Conservation (phyloP, 2,888 invertebrate genomes). For the Notocelia uddmanniana region DNA sequence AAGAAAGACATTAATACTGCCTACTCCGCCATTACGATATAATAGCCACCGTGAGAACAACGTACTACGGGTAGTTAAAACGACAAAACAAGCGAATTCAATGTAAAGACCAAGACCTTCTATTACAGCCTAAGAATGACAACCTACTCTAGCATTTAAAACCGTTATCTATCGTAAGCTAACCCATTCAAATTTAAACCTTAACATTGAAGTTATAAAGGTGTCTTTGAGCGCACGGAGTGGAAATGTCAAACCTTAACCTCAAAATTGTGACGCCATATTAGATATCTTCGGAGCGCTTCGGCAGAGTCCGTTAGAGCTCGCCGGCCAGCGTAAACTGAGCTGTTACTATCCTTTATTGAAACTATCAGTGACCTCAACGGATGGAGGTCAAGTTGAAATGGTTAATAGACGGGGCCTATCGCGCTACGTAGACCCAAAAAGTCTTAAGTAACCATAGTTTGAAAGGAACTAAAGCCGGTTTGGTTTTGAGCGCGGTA, state of each 20-base stretch:
- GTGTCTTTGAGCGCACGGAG: constrained; percentile 51
- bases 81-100: constrained; percentile 64
- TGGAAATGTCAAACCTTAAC: constrained; percentile 85
- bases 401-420: constrained; percentile 65
- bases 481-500: constrained; percentile 1
- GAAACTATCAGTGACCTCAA: constrained; percentile 51
- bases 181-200: constrained; percentile 59
- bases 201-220: constrained; percentile 55
- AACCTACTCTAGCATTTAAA: constrained; percentile 69
- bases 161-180: constrained; percentile 53
- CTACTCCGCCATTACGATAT: constrained; percentile 62
- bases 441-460: background rate
- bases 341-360: constrained; percentile 50
- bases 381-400: constrained; percentile 58
- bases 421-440: constrained; percentile 56
- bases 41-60: constrained; percentile 67
- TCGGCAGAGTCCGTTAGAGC: constrained; percentile 60
- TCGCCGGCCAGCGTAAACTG: constrained; percentile 60
- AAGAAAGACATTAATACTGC: constrained; percentile 56
- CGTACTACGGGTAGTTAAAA: constrained; percentile 67
- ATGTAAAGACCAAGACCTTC: constrained; percentile 83
- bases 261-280: constrained; percentile 84
- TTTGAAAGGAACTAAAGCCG: background rate
- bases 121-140: constrained; percentile 73
- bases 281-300: constrained; percentile 68